Percentiles rank a stretch among this genome's conserved stretches.
Evolutionary conservation across 2,888 invertebrate species (phyloP).

Genomic region (Cheilosia urbana): DNA sequence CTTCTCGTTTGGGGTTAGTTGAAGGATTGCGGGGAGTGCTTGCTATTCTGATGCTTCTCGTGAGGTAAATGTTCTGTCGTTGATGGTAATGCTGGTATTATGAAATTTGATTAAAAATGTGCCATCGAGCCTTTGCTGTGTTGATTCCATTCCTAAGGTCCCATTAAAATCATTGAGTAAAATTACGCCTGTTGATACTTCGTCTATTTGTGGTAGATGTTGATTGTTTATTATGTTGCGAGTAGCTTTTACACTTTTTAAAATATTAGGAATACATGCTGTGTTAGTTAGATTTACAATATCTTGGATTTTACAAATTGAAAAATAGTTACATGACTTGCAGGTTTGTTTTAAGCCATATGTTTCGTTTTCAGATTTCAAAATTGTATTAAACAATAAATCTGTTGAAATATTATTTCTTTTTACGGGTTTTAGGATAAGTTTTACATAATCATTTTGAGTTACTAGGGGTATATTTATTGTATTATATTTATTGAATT

Average conservation of each 20-base stretch:
- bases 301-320: constrained; percentile 47
- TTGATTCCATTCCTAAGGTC: constrained; percentile 14
- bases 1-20: constrained; percentile 48
- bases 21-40: constrained; percentile 38
- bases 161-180: constrained; percentile 47
- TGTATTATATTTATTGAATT: constrained; percentile 5
- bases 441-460: constrained; percentile 17
- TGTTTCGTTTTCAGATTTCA: constrained; percentile 25
- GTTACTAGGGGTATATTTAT: constrained; percentile 2
- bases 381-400: constrained; percentile 10
- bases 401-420: constrained; percentile 34
- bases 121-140: constrained; percentile 25
- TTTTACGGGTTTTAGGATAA: constrained; percentile 29
- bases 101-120: constrained; percentile 46
- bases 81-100: constrained; percentile 32
- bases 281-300: constrained; percentile 40
- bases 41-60: constrained; percentile 27
- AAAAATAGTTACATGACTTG: constrained; percentile 26
- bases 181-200: constrained; percentile 42
- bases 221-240: constrained; percentile 33
- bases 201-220: constrained; percentile 39
- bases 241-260: constrained; percentile 38
- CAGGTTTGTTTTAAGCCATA: constrained; percentile 26
- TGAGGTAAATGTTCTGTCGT: constrained; percentile 38
- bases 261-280: constrained; percentile 35